Conservation (phyloP, 2,888 invertebrate species). For the Agriopis marginaria region DNA sequence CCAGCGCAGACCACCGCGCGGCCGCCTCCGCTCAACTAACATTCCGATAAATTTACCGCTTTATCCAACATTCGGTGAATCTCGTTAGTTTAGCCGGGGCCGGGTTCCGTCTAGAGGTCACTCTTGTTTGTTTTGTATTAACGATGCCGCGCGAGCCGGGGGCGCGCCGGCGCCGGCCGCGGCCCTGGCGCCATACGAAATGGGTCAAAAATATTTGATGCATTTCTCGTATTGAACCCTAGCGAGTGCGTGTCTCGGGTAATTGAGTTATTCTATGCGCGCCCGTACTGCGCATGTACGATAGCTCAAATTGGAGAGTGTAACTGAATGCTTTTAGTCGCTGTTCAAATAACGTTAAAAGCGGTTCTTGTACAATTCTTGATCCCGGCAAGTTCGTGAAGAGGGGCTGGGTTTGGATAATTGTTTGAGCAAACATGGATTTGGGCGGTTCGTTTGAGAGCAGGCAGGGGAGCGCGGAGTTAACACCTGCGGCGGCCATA, state of each 20-base stretch:
- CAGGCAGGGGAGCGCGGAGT: constrained; percentile 62
- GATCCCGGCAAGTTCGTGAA: constrained; percentile 58
- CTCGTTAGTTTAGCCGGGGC: constrained; percentile 77
- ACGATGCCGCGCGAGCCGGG: constrained; percentile 81
- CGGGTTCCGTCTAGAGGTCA: constrained; percentile 80
- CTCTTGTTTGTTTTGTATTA: constrained; percentile 85
- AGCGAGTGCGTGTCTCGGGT: constrained; percentile 61
- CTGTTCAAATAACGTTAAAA: constrained; percentile 68
- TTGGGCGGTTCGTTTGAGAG: constrained; percentile 82
- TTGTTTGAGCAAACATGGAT: constrained; percentile 74
- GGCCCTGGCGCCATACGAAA: constrained; percentile 75
- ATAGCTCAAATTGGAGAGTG: constrained; percentile 63
- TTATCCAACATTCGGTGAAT: constrained; percentile 83
- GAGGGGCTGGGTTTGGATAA: constrained; percentile 62
- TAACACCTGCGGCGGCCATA: constrained; percentile 82
- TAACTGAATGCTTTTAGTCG: constrained; percentile 71
- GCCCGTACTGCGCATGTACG: constrained; percentile 41
- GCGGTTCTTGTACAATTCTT: constrained; percentile 59
- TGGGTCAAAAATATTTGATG: constrained; percentile 82
- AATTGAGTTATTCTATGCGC: constrained; percentile 76
- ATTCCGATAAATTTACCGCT: constrained; percentile 85
- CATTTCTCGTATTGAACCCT: constrained; percentile 77
- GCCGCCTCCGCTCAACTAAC: constrained; percentile 56
- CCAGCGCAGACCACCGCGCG: constrained; percentile 77
- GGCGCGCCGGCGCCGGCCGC: constrained; percentile 78